Conservation (phyloP, 2,113 vertebrate genomes). For the Halcyon senegalensis region DNA sequence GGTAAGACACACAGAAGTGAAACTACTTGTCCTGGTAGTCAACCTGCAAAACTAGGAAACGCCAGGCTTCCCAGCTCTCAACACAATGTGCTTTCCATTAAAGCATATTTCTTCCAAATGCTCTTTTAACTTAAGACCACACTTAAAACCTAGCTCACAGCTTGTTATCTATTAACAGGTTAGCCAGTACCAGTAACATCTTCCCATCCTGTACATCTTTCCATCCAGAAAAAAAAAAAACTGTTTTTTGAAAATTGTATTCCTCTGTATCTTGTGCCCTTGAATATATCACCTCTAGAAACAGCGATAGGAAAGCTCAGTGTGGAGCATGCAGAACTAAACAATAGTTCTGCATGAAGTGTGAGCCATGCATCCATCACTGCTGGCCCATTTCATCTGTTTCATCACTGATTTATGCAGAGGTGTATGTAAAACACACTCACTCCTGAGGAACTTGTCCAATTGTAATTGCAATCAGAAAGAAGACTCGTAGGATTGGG, state of each 20-base stretch:
- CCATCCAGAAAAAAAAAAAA: background rate
- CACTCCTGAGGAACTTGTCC: background rate
- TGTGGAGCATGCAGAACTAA: background rate
- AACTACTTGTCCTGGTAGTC: background rate
- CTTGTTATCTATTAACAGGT: background rate
- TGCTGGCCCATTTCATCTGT: background rate
- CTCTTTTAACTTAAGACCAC: background rate
- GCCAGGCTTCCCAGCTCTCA: background rate
- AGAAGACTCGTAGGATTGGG: background rate
- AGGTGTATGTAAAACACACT: background rate
- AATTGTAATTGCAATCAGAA: background rate
- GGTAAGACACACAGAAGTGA: background rate
- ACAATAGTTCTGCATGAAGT: background rate
- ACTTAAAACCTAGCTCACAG: background rate
- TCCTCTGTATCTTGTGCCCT: background rate
- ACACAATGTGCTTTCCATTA: background rate
- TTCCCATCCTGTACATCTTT: background rate
- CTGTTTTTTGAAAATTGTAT: background rate
- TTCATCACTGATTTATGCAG: background rate
- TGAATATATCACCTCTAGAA: background rate
- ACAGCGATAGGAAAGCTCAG: background rate
- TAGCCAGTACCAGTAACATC: background rate
- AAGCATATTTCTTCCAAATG: background rate
- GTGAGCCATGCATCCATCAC: accelerated
- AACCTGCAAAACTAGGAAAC: background rate